phyloP scores from a whole-genome alignment of 2,888 invertebrate species.

The Lepetodrilus schrolli region DNA sequence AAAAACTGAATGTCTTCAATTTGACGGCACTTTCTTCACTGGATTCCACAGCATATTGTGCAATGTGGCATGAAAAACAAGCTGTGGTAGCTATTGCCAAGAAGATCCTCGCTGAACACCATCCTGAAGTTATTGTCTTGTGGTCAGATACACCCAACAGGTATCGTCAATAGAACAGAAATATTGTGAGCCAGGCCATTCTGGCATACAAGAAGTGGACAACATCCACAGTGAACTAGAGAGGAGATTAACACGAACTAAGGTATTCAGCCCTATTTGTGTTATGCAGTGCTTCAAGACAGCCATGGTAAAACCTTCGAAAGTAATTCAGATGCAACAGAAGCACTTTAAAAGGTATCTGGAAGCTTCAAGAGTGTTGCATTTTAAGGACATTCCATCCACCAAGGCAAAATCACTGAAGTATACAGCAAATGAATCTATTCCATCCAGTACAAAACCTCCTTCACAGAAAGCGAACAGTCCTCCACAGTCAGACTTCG shows the following conservation, averaged over 20 bases:
- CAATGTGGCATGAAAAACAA: slow-evolving; percentile 29
- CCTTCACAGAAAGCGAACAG: slow-evolving; percentile 5
- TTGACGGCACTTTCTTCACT: slow-evolving; percentile 38
- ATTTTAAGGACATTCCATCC: slow-evolving; percentile 33
- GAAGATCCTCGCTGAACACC: neutral
- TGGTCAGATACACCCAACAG: slow-evolving; percentile 35
- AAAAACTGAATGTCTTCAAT: slow-evolving; percentile 44
- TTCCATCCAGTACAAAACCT: slow-evolving; percentile 29
- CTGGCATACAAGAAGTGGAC: slow-evolving; percentile 38
- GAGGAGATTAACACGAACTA: slow-evolving; percentile 33
- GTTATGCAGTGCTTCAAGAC: slow-evolving; percentile 30
- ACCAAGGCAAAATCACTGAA: slow-evolving; percentile 35
- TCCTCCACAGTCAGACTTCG: neutral
- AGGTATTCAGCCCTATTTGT: slow-evolving; percentile 41
- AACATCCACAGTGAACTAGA: slow-evolving; percentile 41
- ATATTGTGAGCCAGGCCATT: slow-evolving; percentile 40
- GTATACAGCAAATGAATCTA: slow-evolving; percentile 6
- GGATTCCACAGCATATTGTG: slow-evolving; percentile 37
- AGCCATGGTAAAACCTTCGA: slow-evolving; percentile 24
- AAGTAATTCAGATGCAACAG: slow-evolving; percentile 34
- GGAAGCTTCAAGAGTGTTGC: slow-evolving; percentile 9
- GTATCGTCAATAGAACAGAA: slow-evolving; percentile 28
- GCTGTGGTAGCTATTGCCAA: slow-evolving; percentile 27
- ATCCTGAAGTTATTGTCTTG: slow-evolving; percentile 16
- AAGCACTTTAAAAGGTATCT: slow-evolving; percentile 37